Conservation (phyloP, 2,888 invertebrate genomes). For the Clivina fossor region DNA sequence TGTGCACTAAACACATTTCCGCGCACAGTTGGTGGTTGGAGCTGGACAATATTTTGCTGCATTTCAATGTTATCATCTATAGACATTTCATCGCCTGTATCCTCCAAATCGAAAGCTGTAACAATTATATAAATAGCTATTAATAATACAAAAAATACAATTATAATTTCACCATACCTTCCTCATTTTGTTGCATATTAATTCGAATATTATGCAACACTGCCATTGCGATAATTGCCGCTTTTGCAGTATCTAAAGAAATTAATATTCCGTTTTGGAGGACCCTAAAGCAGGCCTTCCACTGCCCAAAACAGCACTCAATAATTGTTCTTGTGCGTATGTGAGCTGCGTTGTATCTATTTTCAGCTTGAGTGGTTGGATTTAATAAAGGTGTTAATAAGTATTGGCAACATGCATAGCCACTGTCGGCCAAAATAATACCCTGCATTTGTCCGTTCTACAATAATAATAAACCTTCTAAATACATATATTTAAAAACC, state of each 20-base stretch:
- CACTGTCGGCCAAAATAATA: slow-evolving; percentile 19
- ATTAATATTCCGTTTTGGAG: slow-evolving; percentile 12
- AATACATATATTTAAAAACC: background rate
- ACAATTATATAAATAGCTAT: too few species aligned
- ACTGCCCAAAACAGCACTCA: slow-evolving; percentile 11
- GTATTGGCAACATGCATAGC: slow-evolving; percentile 11
- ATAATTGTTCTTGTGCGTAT: slow-evolving; percentile 13
- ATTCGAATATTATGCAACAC: slow-evolving; percentile 21
- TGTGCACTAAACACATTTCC: slow-evolving; percentile 5
- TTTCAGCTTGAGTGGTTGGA: slow-evolving; percentile 7
- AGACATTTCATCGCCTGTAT: background rate
- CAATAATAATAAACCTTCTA: background rate
- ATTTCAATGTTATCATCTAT: background rate
- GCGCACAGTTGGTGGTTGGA: background rate
- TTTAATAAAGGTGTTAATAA: slow-evolving; percentile 16
- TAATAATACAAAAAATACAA: background rate
- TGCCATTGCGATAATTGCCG: slow-evolving; percentile 14
- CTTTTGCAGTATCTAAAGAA: slow-evolving; percentile 15
- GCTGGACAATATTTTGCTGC: background rate
- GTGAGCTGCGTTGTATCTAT: slow-evolving; percentile 10
- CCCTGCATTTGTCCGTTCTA: slow-evolving; percentile 13
- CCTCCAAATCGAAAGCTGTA: slow-evolving; percentile 11
- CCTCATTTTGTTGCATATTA: background rate
- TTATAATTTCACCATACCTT: background rate
- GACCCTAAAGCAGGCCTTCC: slow-evolving; percentile 15